These are phyloP conservation scores for Wiebesia pumilae DNA, from an alignment of 1,140 invertebrate species.

Conservation along the genomic window DNA sequence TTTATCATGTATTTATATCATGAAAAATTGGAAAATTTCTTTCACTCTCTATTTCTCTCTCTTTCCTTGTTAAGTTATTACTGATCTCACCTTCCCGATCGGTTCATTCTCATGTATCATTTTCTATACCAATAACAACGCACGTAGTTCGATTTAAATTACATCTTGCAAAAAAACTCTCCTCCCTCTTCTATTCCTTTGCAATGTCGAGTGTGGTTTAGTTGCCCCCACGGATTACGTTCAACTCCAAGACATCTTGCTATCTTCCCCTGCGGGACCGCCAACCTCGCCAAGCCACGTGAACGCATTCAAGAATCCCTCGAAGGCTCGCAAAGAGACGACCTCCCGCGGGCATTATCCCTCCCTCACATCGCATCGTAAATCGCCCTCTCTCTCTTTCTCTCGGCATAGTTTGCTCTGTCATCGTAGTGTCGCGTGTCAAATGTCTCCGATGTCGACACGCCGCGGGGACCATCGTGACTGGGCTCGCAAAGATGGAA, in stretches of 20 bases:
- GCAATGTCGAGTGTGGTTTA: slow-evolving; percentile 22
- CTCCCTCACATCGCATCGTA: slow-evolving; percentile 43
- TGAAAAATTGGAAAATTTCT: no score
- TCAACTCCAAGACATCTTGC: not conserved
- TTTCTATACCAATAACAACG: not conserved
- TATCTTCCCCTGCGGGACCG: not conserved
- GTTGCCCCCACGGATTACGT: not conserved
- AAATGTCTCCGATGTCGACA: slow-evolving; percentile 59
- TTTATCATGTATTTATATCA: no score
- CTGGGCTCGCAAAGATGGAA: no score
- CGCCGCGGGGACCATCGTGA: slow-evolving; percentile 59
- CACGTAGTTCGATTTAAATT: not conserved
- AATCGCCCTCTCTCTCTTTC: slow-evolving; percentile 49
- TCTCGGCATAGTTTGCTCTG: slow-evolving; percentile 23
- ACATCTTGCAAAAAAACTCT: not conserved
- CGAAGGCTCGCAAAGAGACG: slow-evolving; percentile 32
- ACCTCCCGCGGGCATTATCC: slow-evolving; percentile 30
- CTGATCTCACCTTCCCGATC: not conserved
- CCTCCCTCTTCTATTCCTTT: not conserved
- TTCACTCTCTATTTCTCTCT: no score
- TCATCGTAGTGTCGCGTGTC: slow-evolving; percentile 61
- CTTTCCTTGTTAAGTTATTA: no score
- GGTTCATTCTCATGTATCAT: not conserved
- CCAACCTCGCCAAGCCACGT: not conserved
- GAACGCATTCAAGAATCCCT: not conserved